These are phyloP conservation scores for Dendrocincla tyrannina DNA, from an alignment of 2,797 vertebrate species.

Conservation along the genomic window DNA sequence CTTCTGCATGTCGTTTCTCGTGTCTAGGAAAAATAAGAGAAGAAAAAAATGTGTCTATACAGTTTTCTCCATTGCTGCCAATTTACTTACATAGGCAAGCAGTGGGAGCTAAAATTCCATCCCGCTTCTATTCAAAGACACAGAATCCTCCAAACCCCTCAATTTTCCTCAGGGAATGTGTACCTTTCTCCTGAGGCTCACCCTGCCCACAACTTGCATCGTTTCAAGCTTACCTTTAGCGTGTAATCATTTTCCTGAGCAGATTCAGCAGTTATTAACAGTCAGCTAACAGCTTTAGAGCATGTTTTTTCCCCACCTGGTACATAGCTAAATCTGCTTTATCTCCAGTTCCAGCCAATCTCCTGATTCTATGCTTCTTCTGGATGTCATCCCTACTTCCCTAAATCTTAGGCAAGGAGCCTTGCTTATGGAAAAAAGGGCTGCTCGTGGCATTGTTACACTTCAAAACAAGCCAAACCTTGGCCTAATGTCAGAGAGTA, in stretches of 20 bases:
- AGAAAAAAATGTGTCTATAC: neutral
- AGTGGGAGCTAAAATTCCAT: neutral
- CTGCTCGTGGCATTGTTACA: neutral
- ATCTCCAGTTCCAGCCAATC: neutral
- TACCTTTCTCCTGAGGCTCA: neutral
- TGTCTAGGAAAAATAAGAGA: slow-evolving; percentile 68
- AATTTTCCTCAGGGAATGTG: neutral
- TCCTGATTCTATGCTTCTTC: neutral
- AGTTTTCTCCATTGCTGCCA: neutral
- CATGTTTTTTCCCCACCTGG: neutral
- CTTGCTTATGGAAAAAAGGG: neutral
- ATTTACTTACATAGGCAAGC: neutral
- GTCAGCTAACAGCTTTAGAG: neutral
- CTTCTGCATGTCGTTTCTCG: slow-evolving; percentile 73
- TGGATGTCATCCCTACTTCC: neutral
- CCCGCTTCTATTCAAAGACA: neutral
- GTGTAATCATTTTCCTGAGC: neutral
- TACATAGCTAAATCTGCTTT: neutral
- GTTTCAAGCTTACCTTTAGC: neutral
- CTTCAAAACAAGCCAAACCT: neutral
- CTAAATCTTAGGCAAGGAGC: neutral
- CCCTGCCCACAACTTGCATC: neutral
- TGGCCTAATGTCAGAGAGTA: neutral
- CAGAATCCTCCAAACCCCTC: neutral
- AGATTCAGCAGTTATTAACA: neutral